A percentile compares a stretch with the other conserved stretches of the same genome.
phyloP scores from a whole-genome alignment of 2,797 vertebrate species.

The Sebastes minor region DNA sequence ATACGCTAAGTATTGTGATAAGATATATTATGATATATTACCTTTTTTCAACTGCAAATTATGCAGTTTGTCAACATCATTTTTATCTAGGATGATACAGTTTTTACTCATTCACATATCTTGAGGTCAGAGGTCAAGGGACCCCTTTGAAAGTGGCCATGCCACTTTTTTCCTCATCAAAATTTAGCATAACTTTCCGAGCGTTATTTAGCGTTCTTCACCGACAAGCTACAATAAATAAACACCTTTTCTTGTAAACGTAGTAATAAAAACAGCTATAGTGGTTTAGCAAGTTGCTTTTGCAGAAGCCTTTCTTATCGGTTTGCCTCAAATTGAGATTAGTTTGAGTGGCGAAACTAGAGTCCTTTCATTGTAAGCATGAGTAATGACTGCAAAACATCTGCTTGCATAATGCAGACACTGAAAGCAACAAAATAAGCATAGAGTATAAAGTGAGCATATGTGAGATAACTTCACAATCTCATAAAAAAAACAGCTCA shows the following conservation, averaged over 20 bases:
- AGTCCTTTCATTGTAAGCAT: background rate
- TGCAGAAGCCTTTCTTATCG: background rate
- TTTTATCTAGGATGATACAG: no score
- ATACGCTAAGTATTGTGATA: no score
- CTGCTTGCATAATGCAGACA: background rate
- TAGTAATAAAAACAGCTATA: background rate
- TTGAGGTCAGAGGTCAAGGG: no score
- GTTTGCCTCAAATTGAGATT: background rate
- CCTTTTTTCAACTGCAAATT: no score
- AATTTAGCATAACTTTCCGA: no score
- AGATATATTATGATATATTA: fast-evolving
- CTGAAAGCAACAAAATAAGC: background rate
- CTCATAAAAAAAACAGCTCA: background rate
- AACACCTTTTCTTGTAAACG: background rate
- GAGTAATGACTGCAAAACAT: background rate
- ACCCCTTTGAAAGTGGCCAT: no score
- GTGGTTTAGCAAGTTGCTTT: background rate
- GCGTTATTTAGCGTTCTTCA: no score
- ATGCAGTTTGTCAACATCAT: no score
- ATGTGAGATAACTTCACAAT: background rate
- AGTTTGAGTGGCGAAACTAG: background rate
- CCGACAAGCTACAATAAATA: fast-evolving
- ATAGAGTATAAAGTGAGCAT: background rate
- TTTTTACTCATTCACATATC: no score
- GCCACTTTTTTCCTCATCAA: no score